Evolutionary conservation across 2,888 invertebrate species (phyloP).

Genomic region (Nomada flava): DNA sequence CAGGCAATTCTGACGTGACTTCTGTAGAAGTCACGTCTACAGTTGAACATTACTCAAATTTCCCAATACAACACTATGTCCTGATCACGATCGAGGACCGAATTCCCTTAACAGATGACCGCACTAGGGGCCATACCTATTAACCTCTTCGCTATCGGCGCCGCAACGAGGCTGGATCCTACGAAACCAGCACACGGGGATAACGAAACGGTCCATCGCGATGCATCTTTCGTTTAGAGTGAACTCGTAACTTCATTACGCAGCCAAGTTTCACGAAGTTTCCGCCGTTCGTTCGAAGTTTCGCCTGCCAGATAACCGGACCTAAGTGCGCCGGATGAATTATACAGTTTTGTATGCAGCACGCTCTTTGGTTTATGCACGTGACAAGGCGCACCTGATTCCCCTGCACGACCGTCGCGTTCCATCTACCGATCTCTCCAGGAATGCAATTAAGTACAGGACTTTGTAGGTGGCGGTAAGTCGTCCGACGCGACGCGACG

Average conservation of each 20-base stretch:
- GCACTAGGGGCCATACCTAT: neutral
- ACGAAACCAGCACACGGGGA: neutral
- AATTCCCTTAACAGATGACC: neutral
- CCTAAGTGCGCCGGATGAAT: conserved; percentile 63
- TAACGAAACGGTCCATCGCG: conserved; percentile 47
- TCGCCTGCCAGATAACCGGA: conserved; percentile 52
- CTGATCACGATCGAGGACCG: neutral
- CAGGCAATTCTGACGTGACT: too few relatives aligned
- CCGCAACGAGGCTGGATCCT: too few relatives aligned
- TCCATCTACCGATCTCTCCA: conserved; percentile 57
- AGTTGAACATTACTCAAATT: too few relatives aligned
- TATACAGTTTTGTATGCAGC: conserved; percentile 68
- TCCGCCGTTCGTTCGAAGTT: conserved; percentile 40
- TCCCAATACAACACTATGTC: neutral
- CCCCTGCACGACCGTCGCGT: conserved; percentile 21
- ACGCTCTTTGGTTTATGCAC: conserved; percentile 24
- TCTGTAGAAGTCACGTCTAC: too few relatives aligned
- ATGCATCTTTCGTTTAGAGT: conserved; percentile 53
- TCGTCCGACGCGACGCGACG: neutral
- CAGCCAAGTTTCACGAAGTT: conserved; percentile 48
- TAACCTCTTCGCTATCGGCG: neutral
- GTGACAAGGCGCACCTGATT: conserved; percentile 39
- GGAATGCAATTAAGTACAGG: conserved; percentile 77
- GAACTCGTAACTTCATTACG: conserved; percentile 55
- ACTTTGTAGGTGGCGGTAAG: conserved; percentile 30